phyloP scores from a whole-genome alignment of 2,797 vertebrate genomes.

The Trichosurus vulpecula region DNA sequence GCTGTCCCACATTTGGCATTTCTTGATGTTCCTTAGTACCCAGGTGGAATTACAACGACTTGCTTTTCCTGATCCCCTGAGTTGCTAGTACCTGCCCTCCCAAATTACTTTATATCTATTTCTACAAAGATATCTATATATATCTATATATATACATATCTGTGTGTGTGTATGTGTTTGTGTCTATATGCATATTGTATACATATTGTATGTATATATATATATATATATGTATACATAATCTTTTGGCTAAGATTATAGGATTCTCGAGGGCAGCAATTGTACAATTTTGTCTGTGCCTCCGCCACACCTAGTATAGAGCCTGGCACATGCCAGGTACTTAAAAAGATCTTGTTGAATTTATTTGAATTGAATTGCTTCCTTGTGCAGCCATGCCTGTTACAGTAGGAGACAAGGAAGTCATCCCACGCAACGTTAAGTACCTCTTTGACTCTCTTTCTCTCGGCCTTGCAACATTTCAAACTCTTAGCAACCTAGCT shows the following conservation, averaged over 20 bases:
- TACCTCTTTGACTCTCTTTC: not conserved
- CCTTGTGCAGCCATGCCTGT: not conserved
- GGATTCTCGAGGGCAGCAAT: not conserved
- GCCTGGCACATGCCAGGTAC: not conserved
- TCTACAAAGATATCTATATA: not conserved
- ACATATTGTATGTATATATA: too few species aligned
- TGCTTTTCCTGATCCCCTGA: not conserved
- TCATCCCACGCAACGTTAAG: not conserved
- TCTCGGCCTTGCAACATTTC: not conserved
- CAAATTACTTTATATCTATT: not conserved
- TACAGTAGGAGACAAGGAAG: not conserved
- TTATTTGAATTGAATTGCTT: not conserved
- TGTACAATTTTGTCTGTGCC: not conserved
- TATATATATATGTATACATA: too few species aligned
- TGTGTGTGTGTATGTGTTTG: too few species aligned
- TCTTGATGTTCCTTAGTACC: too few species aligned
- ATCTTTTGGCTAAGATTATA: not conserved
- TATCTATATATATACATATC: too few species aligned
- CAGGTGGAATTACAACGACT: too few species aligned
- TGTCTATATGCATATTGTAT: too few species aligned
- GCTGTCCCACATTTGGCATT: too few species aligned
- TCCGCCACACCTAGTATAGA: not conserved
- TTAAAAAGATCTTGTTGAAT: not conserved
- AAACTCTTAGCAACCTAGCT: not conserved
- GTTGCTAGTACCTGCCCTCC: not conserved